phyloP scores from a whole-genome alignment of 2,797 vertebrate genomes.

The Clarias fuscus region DNA sequence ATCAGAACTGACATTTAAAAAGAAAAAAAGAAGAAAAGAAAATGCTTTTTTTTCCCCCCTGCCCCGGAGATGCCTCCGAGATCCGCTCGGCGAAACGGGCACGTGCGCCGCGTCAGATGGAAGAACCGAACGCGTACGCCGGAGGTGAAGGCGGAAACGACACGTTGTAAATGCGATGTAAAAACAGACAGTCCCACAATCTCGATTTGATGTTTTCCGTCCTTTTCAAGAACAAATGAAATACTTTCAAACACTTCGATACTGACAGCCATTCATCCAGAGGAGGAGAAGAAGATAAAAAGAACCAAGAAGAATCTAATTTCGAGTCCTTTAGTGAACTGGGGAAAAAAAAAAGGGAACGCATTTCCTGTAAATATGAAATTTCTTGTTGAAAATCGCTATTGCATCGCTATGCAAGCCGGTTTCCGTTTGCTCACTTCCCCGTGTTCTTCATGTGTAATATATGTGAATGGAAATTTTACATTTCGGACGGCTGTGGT shows the following conservation, averaged over 20 bases:
- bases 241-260: slow-evolving; percentile 49
- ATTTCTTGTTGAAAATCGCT: slow-evolving; percentile 68
- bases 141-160: slow-evolving; percentile 61
- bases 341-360: slow-evolving; percentile 71
- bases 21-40: slow-evolving; percentile 56
- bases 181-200: slow-evolving; percentile 94
- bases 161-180: slow-evolving; percentile 99
- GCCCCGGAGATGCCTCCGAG: slow-evolving; percentile 76
- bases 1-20: slow-evolving; percentile 48
- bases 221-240: slow-evolving; percentile 74
- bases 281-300: slow-evolving; percentile 53
- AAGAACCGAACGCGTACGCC: slow-evolving; percentile 16
- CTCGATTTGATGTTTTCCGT: slow-evolving; percentile 82
- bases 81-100: slow-evolving; percentile 82
- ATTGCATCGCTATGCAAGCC: slow-evolving; percentile 99
- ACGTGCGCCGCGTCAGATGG: slow-evolving; percentile 71
- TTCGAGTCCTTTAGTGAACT: slow-evolving; percentile 70
- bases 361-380: slow-evolving; percentile 94
- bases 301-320: slow-evolving; percentile 54
- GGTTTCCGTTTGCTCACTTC: slow-evolving; percentile 79
- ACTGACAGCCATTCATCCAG: slow-evolving; percentile 41
- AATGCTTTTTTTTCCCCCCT: slow-evolving; percentile 66
- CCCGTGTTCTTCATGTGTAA: slow-evolving; percentile 93
- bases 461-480: slow-evolving; percentile 90
- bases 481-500: slow-evolving; percentile 84